phyloP scores from a whole-genome alignment of 2,888 invertebrate species.

The Halocaridina rubra region DNA sequence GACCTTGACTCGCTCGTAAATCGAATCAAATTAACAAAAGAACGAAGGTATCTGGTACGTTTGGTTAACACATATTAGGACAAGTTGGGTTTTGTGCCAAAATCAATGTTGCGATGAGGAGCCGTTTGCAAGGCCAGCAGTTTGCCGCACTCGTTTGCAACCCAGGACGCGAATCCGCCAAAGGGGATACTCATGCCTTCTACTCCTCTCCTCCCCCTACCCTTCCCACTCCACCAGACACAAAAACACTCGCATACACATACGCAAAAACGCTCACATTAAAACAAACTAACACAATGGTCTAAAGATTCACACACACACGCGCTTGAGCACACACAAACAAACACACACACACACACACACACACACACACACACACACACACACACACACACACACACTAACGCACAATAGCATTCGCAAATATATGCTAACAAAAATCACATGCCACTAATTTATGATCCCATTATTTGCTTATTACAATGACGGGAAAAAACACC shows the following conservation, averaged over 20 bases:
- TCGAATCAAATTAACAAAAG: conserved; percentile 53
- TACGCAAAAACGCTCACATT: too few relatives aligned
- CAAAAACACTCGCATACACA: too few relatives aligned
- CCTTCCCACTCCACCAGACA: neutral
- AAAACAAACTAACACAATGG: too few relatives aligned
- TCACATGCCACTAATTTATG: too few relatives aligned
- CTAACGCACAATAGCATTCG: neutral
- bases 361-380: neutral
- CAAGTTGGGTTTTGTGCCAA: conserved; percentile 59
- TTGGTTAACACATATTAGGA: conserved; percentile 57
- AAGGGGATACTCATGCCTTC: neutral
- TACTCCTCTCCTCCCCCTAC: neutral
- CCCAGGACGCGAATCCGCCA: conserved; percentile 38
- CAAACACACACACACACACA: neutral
- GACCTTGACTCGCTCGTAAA: neutral
- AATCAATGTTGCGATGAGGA: conserved; percentile 58
- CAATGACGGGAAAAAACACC: too few relatives aligned
- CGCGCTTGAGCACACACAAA: neutral
- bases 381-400: neutral
- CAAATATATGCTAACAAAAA: too few relatives aligned
- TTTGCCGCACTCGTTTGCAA: conserved; percentile 46
- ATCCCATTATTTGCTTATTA: too few relatives aligned
- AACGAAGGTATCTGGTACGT: conserved; percentile 54
- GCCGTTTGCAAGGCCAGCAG: conserved; percentile 55
- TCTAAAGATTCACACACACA: too few relatives aligned